These are phyloP conservation scores for Diabrotica undecimpunctata DNA, from an alignment of 1,140 invertebrate species.

Conservation along the genomic window DNA sequence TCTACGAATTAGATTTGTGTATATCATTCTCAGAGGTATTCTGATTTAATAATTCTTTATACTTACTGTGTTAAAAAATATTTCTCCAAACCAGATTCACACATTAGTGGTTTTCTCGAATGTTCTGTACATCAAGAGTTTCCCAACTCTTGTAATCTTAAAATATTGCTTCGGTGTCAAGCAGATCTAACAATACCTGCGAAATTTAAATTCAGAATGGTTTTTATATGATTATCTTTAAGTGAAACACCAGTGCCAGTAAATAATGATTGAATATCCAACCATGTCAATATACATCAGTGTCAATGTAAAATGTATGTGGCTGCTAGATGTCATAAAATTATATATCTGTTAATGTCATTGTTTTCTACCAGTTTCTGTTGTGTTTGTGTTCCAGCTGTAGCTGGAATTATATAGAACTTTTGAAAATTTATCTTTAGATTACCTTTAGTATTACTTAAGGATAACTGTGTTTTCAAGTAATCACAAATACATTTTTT, in stretches of 20 bases:
- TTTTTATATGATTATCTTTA: not conserved
- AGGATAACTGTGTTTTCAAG: constrained; percentile 9
- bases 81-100: not conserved
- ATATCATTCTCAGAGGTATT: not conserved
- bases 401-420: not conserved
- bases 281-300: not conserved
- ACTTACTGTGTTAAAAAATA: not conserved
- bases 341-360: not conserved
- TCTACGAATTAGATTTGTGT: not conserved
- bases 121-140: not conserved
- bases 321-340: not conserved
- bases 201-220: not conserved
- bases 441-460: constrained; percentile 7
- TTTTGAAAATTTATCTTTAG: constrained; percentile 10
- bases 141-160: not conserved
- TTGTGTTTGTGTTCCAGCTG: constrained; percentile 9
- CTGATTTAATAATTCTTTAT: not conserved
- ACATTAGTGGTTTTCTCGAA: not conserved
- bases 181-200: not conserved
- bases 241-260: not conserved
- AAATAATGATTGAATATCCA: not conserved
- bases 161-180: not conserved
- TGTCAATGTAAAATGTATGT: constrained; percentile 1
- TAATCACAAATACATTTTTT: constrained; percentile 17
- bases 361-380: constrained; percentile 5